Conservation (phyloP, 2,888 invertebrate species). For the Xanthia icteritia region DNA sequence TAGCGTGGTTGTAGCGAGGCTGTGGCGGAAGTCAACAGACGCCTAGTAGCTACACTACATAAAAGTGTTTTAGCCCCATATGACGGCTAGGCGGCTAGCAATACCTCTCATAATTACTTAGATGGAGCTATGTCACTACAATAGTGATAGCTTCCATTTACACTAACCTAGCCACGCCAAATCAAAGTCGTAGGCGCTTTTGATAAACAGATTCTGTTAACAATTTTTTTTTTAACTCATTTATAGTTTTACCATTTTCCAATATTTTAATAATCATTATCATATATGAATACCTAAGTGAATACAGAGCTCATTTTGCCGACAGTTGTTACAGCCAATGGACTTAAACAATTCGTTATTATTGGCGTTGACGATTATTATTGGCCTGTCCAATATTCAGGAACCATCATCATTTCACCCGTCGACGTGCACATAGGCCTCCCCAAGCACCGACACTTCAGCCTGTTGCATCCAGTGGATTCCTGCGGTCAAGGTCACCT, state of each 20-base stretch:
- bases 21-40: neutral
- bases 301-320: neutral
- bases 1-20: too few relatives aligned
- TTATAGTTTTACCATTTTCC: neutral
- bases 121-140: neutral
- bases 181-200: conserved; percentile 26
- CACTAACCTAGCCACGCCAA: neutral
- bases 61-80: neutral
- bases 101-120: neutral
- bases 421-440: too few relatives aligned
- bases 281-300: too few relatives aligned
- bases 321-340: neutral
- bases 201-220: neutral
- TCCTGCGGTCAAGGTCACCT: neutral
- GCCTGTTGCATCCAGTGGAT: too few relatives aligned
- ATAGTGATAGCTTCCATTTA: neutral
- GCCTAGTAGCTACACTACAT: neutral
- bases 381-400: too few relatives aligned
- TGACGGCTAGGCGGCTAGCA: neutral
- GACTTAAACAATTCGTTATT: too few relatives aligned
- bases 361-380: too few relatives aligned
- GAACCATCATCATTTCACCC: neutral
- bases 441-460: too few relatives aligned
- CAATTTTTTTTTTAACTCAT: neutral
- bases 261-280: neutral